Conservation (phyloP, 1,140 invertebrate species). For the Hestina assimilis region DNA sequence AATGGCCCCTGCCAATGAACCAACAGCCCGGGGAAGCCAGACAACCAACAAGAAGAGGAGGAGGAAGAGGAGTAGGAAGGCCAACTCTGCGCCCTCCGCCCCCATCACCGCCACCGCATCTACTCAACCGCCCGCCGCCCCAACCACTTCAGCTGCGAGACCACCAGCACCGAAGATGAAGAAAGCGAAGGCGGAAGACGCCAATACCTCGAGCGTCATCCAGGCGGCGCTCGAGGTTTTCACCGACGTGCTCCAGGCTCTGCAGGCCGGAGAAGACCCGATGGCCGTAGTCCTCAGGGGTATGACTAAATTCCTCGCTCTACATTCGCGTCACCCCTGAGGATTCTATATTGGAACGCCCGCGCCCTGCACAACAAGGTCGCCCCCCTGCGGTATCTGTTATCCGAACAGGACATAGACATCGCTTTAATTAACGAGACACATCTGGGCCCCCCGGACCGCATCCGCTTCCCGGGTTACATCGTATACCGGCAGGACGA, state of each 20-base stretch:
- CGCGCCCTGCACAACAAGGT: neutral
- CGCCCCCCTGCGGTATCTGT: neutral
- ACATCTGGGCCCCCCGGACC: neutral
- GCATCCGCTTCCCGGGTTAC: neutral
- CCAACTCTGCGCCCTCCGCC: no score
- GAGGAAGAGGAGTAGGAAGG: no score
- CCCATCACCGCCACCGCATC: no score
- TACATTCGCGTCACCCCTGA: neutral
- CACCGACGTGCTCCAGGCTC: neutral
- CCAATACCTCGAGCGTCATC: neutral
- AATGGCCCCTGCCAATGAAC: no score
- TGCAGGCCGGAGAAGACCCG: neutral
- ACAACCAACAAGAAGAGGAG: no score
- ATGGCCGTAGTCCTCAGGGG: neutral
- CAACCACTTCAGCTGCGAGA: no score
- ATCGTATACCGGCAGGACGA: neutral
- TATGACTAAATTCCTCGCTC: neutral
- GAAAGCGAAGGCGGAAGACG: no score
- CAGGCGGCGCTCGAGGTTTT: neutral
- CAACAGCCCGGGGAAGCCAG: no score
- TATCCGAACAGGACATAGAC: neutral
- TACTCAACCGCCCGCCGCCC: no score
- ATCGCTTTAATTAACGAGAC: neutral
- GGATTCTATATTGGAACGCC: conserved; percentile 20
- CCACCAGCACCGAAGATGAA: no score